Evolutionary conservation across 2,797 vertebrate species (phyloP), one percentile per base, ranked within the genome.

Genomic region (Gymnodraco acuticeps): DNA sequence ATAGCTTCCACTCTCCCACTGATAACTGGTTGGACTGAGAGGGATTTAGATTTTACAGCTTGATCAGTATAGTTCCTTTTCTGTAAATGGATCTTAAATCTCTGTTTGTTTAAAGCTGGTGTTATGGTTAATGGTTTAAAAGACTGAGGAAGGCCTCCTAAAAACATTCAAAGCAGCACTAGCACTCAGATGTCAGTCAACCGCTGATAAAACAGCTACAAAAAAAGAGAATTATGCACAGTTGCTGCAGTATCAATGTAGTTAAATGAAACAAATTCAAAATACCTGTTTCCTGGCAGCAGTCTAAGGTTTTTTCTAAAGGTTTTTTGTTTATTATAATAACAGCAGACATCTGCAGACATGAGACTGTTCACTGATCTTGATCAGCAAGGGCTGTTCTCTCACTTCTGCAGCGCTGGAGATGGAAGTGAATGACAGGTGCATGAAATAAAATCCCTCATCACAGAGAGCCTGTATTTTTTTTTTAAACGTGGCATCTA

Each of bases 361-460:
- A 81, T 91, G 87, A 91, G 84, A 91, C 86, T 93, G 92, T 90
- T 94, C 90, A 88, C 91, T 92, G 92, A 91, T 93, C 88, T 93
- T 86, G 87, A 94, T 94, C 92, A 91, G 75, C 73, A 77, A 92
- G 71, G 87, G 69, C 93, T 93, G 93, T 93, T 92, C 71, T 88
- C 72, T 48, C 80, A 64, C 70, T 88, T 62, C 83, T 75, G 76
- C 64, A 72, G 74, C 75, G 65, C 81, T 69, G 9, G 50, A 77
- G 77, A 81, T 70, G 70, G 74, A 83, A 75, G 83, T 89, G 90
- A 93, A 70, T 92, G 90, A 93, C 91, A 93, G 89, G 79, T 87
- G 88, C 86, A 84, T 79, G 65, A 75, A 86, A 77, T 81, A 70
- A 85, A 88, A 82, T 82, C 86, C 83, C 81, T 78, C 60, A 74